Evolutionary conservation across 2,113 vertebrate species (phyloP).

Genomic region (Sclerurus mexicanus): DNA sequence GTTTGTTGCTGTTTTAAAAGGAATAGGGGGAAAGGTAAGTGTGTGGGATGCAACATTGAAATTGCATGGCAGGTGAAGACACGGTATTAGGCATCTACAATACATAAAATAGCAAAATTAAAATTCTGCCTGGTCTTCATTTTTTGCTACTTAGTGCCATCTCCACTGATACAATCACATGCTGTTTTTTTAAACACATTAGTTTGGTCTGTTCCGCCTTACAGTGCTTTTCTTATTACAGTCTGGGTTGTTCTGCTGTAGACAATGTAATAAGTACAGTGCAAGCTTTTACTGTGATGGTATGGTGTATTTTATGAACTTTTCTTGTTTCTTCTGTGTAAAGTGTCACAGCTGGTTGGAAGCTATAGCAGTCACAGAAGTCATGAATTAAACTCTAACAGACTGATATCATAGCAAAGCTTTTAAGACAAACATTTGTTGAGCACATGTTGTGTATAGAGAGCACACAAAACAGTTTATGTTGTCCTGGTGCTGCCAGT

Average conservation of each 20-base stretch:
- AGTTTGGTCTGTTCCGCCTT: background rate
- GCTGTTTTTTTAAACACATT: background rate
- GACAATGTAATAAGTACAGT: background rate
- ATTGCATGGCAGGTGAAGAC: background rate
- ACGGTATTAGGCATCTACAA: background rate
- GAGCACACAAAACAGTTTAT: background rate
- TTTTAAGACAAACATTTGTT: background rate
- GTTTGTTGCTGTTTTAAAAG: background rate
- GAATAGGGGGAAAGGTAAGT: background rate
- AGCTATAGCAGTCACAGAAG: background rate
- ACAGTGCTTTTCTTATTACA: background rate
- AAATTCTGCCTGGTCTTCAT: background rate
- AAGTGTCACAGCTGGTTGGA: background rate
- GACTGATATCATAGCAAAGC: background rate
- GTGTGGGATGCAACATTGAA: background rate
- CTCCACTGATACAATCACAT: background rate
- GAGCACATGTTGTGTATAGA: rapidly evolving
- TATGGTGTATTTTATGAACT: background rate
- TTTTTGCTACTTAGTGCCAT: background rate
- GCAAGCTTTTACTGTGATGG: background rate
- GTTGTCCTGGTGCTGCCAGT: background rate
- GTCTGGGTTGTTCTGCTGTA: background rate
- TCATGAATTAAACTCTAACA: background rate
- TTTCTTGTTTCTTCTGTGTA: background rate
- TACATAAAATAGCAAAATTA: background rate